These are phyloP conservation scores for Scaptomyza polygonia DNA, from an alignment of 2,888 invertebrate species.

Conservation along the genomic window DNA sequence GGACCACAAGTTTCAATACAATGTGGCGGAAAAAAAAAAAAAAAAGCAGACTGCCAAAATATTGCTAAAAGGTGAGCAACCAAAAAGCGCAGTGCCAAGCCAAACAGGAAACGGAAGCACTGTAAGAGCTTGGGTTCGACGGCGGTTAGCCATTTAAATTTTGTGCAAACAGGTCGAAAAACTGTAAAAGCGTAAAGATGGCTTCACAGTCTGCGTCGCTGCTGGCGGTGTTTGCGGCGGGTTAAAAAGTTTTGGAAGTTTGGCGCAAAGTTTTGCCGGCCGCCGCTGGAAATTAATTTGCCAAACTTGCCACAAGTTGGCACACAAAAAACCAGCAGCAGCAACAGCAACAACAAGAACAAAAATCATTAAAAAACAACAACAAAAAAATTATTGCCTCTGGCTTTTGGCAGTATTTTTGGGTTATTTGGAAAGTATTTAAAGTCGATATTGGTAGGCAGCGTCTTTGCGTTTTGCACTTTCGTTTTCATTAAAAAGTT, in stretches of 20 bases:
- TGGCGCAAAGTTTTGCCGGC: conserved; percentile 68
- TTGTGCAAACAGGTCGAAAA: conserved; percentile 80
- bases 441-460: conserved; percentile 48
- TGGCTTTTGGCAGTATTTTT: conserved; percentile 54
- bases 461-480: conserved; percentile 19
- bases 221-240: conserved; percentile 77
- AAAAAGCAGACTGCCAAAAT: not conserved
- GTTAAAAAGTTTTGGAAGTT: conserved; percentile 77
- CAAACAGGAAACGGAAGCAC: conserved; percentile 65
- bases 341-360: conserved; percentile 4
- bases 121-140: conserved; percentile 5
- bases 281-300: conserved; percentile 77
- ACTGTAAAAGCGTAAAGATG: conserved; percentile 79
- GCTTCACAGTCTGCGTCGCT: conserved; percentile 50
- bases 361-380: conserved; percentile 12
- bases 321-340: conserved; percentile 47
- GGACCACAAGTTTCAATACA: conserved; percentile 58
- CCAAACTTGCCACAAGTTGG: conserved; percentile 78
- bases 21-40: conserved; percentile 19
- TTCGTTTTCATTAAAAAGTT: conserved; percentile 74
- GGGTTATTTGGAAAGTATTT: conserved; percentile 45
- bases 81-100: conserved; percentile 55
- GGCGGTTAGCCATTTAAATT: conserved; percentile 71
- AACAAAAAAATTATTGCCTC: conserved; percentile 25
- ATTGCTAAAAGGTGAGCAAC: conserved; percentile 75